These are phyloP conservation scores for Cygnus olor DNA, from an alignment of 2,797 vertebrate species.

Conservation along the genomic window DNA sequence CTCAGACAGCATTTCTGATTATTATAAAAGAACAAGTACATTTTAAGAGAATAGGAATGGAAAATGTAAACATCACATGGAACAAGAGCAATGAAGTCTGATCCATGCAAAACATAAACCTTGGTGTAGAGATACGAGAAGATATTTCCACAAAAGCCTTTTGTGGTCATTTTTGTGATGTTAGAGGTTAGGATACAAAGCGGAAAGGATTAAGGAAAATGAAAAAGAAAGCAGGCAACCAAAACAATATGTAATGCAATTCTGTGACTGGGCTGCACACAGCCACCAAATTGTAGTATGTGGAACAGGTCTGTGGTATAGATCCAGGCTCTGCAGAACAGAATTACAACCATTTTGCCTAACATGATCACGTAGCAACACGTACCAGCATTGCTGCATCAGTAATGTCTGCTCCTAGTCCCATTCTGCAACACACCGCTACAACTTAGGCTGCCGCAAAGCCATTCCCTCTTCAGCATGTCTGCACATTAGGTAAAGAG, in stretches of 20 bases:
- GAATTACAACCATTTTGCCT: rapidly evolving
- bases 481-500: rapidly evolving
- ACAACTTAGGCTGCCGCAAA: rapidly evolving
- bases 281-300: background rate
- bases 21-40: background rate
- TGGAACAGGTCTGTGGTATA: rapidly evolving
- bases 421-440: rapidly evolving
- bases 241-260: background rate
- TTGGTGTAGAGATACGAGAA: background rate
- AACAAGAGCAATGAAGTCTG: background rate
- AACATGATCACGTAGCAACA: background rate
- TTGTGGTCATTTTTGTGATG: background rate
- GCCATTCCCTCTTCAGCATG: background rate
- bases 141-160: background rate
- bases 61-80: background rate
- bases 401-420: rapidly evolving
- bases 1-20: background rate
- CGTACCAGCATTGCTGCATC: background rate
- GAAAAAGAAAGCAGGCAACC: background rate
- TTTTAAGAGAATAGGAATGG: background rate
- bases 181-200: background rate
- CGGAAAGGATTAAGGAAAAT: background rate
- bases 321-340: rapidly evolving
- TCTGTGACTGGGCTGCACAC: rapidly evolving
- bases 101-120: background rate